These are phyloP conservation scores for Hypercompe scribonia DNA, from an alignment of 2,888 invertebrate species.

Conservation along the genomic window DNA sequence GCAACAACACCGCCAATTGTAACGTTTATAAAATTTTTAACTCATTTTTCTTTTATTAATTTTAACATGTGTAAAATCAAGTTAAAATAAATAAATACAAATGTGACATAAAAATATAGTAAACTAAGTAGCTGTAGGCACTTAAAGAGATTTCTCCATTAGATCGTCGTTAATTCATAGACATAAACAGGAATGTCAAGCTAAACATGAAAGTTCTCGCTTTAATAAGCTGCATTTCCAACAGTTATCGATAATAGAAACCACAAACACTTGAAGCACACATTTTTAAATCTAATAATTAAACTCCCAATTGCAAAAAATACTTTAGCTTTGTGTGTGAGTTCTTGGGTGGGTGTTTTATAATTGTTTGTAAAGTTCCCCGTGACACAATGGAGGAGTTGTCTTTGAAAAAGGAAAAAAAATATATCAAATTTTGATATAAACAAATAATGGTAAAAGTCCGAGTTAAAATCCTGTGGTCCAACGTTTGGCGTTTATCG, in stretches of 20 bases:
- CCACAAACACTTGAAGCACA: slow-evolving; percentile 30
- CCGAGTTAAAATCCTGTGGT: slow-evolving; percentile 13
- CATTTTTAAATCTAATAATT: background rate
- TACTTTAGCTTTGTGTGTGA: too few relatives aligned
- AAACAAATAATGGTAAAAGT: slow-evolving; percentile 19
- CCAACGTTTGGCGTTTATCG: slow-evolving; percentile 18
- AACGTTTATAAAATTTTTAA: too few relatives aligned
- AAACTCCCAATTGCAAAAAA: background rate
- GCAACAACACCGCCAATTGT: too few relatives aligned
- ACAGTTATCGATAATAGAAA: slow-evolving; percentile 34
- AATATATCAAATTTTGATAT: slow-evolving; percentile 7
- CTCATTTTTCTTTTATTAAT: too few relatives aligned
- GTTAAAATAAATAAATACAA: too few relatives aligned
- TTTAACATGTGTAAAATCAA: too few relatives aligned
- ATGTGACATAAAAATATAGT: too few relatives aligned
- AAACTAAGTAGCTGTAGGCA: slow-evolving; percentile 32
- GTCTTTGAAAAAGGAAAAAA: too few relatives aligned
- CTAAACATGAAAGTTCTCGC: slow-evolving; percentile 40
- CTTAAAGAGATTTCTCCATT: slow-evolving; percentile 39
- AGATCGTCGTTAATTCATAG: slow-evolving; percentile 37
- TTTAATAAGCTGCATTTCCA: slow-evolving; percentile 31
- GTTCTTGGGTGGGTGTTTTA: too few relatives aligned
- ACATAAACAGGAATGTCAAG: slow-evolving; percentile 38
- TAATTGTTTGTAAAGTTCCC: too few relatives aligned
- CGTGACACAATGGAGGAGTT: too few relatives aligned